These are phyloP conservation scores for Arctocebus calabarensis DNA, from an alignment of 2,797 vertebrate genomes.

Conservation along the genomic window DNA sequence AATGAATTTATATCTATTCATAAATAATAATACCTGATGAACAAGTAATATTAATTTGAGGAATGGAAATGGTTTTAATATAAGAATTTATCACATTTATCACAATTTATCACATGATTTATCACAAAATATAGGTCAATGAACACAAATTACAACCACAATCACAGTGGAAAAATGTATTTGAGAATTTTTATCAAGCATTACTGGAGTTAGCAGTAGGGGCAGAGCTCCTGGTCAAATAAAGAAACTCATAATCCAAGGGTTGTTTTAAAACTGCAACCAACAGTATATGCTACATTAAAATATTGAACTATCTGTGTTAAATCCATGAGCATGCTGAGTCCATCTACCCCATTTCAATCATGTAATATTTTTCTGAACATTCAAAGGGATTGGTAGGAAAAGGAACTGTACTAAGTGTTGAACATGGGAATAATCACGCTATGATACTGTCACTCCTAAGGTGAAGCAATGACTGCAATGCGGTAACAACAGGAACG, in stretches of 20 bases:
- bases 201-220: not conserved
- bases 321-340: not conserved
- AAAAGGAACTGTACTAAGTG: not conserved
- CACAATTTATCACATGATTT: no score
- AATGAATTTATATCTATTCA: not conserved
- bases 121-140: not conserved
- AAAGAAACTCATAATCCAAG: not conserved
- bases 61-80: not conserved
- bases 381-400: not conserved
- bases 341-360: not conserved
- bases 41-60: not conserved
- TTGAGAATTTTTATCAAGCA: not conserved
- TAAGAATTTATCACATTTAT: no score
- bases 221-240: no score
- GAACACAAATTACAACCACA: not conserved
- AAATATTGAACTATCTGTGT: not conserved
- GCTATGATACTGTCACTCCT: not conserved
- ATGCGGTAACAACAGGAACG: no score
- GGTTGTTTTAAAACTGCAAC: not conserved
- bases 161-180: not conserved
- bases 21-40: not conserved
- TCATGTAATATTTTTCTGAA: not conserved
- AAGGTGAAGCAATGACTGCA: not conserved
- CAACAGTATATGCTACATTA: not conserved
- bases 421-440: not conserved